phyloP scores from a whole-genome alignment of 2,888 invertebrate genomes.

The Alviniconcha strummeri region DNA sequence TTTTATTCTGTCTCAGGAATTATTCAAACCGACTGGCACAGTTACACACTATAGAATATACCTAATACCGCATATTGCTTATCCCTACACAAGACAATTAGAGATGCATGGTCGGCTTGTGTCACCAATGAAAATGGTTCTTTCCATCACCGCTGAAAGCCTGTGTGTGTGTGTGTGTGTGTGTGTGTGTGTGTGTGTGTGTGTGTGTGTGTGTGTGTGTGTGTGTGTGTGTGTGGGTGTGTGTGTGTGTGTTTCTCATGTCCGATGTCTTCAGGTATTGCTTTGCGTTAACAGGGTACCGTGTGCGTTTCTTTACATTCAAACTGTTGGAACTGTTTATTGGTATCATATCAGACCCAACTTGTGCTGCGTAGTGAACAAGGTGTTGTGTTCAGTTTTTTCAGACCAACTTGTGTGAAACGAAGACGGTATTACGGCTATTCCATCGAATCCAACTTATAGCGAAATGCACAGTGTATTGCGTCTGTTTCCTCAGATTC shows the following conservation, averaged over 20 bases:
- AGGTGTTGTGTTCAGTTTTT: not conserved
- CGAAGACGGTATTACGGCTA: too few relatives aligned
- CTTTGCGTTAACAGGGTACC: not conserved
- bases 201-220: not conserved
- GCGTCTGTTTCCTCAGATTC: too few relatives aligned
- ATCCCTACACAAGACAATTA: not conserved
- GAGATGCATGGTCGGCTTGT: not conserved
- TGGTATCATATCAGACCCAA: too few relatives aligned
- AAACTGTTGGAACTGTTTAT: not conserved
- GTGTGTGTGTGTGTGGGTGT: not conserved
- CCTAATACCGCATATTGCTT: not conserved
- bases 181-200: slow-evolving; percentile 1
- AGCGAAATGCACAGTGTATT: too few relatives aligned
- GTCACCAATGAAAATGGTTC: too few relatives aligned
- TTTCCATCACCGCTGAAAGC: not conserved
- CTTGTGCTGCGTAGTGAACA: too few relatives aligned
- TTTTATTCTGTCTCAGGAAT: not conserved
- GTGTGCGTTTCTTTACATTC: not conserved
- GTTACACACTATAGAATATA: too few relatives aligned
- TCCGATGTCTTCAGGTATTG: not conserved
- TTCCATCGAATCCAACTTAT: too few relatives aligned
- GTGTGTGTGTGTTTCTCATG: not conserved
- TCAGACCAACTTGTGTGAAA: not conserved
- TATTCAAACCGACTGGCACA: too few relatives aligned
- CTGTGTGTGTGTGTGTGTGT: not conserved